Evolutionary conservation across 2,113 vertebrate species (phyloP).

Genomic region (Leptobrachium leishanense): DNA sequence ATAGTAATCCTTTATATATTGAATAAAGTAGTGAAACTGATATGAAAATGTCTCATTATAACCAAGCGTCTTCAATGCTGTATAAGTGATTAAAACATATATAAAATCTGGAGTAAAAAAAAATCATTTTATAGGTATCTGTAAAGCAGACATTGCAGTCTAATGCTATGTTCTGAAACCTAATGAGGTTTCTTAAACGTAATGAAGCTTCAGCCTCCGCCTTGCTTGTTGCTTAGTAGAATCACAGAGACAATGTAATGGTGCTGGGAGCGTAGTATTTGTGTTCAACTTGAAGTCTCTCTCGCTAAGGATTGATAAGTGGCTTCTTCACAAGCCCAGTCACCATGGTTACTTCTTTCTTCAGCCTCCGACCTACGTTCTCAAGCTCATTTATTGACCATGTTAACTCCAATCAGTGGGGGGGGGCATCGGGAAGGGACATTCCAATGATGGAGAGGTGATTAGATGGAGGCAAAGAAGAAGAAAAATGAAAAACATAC

Average conservation of each 20-base stretch:
- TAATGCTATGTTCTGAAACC: not conserved
- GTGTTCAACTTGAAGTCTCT: constrained; percentile 16
- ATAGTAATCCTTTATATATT: too few relatives aligned
- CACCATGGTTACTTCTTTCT: constrained; percentile 25
- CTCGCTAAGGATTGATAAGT: constrained; percentile 30
- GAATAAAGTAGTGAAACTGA: too few relatives aligned
- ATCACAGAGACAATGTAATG: constrained; percentile 9
- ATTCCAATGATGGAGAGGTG: not conserved
- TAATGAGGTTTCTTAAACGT: not conserved
- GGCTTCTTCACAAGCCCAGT: constrained; percentile 23
- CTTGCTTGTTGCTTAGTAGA: constrained; percentile 5
- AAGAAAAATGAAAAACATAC: not conserved
- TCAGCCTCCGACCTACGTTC: constrained; percentile 18
- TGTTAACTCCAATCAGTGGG: not conserved
- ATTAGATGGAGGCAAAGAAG: not conserved
- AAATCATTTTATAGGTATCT: too few relatives aligned
- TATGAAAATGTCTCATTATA: too few relatives aligned
- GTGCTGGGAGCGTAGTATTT: not conserved
- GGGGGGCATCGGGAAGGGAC: not conserved
- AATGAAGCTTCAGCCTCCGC: not conserved
- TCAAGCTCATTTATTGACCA: constrained; percentile 14
- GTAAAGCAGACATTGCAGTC: not conserved
- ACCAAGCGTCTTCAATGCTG: too few relatives aligned
- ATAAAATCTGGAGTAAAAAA: too few relatives aligned
- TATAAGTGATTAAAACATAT: too few relatives aligned